Evolutionary conservation across 2,888 invertebrate species (phyloP).

Genomic region (Melitaea athalia): DNA sequence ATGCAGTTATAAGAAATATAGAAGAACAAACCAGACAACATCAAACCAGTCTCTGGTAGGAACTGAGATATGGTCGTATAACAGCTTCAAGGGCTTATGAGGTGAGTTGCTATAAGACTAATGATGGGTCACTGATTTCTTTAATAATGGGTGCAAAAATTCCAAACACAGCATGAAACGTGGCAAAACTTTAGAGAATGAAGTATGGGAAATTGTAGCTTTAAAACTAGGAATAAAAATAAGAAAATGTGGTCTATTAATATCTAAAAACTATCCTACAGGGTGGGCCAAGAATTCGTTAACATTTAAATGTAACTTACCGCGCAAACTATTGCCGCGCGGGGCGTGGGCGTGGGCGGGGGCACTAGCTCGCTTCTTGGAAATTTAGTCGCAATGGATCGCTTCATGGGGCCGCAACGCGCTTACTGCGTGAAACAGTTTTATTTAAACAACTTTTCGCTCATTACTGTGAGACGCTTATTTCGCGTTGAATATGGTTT

Average conservation of each 20-base stretch:
- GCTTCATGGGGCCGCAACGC: too few species aligned
- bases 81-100: not conserved
- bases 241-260: not conserved
- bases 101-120: not conserved
- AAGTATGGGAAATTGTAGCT: not conserved
- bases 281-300: too few species aligned
- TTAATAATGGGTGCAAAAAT: not conserved
- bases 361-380: too few species aligned
- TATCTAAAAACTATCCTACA: not conserved
- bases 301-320: too few species aligned
- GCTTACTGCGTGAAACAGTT: slow-evolving; percentile 22
- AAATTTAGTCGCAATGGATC: too few species aligned
- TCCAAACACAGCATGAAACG: not conserved
- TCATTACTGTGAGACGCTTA: slow-evolving; percentile 33
- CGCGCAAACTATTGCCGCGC: too few species aligned
- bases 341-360: too few species aligned
- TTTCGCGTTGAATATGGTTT: slow-evolving; percentile 5
- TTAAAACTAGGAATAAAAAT: not conserved
- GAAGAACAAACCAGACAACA: slow-evolving; percentile 34
- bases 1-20: slow-evolving; percentile 16
- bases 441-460: slow-evolving; percentile 39
- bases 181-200: not conserved
- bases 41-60: slow-evolving; percentile 44
- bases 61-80: slow-evolving; percentile 47
- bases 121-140: not conserved